A percentile compares a stretch with the other conserved stretches of the same genome.
phyloP scores from a whole-genome alignment of 2,113 vertebrate genomes.

The Nyctereutes procyonoides region DNA sequence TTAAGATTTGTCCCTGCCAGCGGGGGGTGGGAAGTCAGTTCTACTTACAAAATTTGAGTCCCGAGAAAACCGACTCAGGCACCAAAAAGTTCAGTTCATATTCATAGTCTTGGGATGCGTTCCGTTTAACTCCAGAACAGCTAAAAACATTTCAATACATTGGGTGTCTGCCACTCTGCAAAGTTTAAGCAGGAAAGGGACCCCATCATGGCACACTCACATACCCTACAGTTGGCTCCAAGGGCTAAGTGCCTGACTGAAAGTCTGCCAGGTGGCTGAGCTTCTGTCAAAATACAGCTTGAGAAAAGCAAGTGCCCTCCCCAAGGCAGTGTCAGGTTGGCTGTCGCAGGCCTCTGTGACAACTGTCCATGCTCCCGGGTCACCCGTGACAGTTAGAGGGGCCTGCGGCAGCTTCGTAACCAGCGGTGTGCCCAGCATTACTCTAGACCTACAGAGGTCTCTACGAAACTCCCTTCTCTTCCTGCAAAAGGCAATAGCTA shows the following conservation, averaged over 20 bases:
- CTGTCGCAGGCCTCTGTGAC: background rate
- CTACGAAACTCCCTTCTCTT: too few relatives aligned
- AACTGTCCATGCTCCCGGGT: accelerated
- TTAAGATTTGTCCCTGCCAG: background rate
- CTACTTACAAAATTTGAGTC: background rate
- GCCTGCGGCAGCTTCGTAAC: accelerated
- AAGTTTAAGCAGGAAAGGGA: too few relatives aligned
- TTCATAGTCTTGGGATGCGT: background rate
- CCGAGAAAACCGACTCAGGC: background rate
- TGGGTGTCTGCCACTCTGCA: background rate
- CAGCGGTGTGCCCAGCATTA: accelerated
- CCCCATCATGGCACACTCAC: accelerated
- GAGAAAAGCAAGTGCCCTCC: background rate
- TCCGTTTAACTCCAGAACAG: too few relatives aligned
- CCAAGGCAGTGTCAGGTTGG: background rate
- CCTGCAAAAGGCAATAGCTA: accelerated
- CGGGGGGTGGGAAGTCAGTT: background rate
- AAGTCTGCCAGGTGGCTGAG: background rate
- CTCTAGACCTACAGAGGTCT: background rate
- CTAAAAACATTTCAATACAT: background rate
- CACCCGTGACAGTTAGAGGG: accelerated
- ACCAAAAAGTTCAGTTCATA: background rate
- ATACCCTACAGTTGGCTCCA: too few relatives aligned
- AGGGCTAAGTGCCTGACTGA: background rate
- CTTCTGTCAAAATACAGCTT: background rate